These are phyloP conservation scores for Trichechus manatus DNA, from an alignment of 2,113 vertebrate species.

Conservation along the genomic window DNA sequence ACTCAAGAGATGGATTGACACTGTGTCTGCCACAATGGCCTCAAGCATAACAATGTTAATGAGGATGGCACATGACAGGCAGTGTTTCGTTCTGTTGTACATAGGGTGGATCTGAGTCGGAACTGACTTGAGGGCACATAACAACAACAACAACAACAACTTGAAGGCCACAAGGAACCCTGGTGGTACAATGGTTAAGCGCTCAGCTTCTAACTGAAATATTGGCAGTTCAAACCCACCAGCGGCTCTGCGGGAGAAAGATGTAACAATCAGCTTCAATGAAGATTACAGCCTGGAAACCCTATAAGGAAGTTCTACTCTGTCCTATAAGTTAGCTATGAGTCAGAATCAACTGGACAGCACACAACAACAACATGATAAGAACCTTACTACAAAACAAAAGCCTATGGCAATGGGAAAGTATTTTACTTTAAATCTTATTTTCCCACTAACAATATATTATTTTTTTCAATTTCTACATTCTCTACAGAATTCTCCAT, in stretches of 20 bases:
- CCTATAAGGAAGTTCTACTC: background rate
- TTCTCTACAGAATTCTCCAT: background rate
- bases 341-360: background rate
- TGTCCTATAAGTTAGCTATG: background rate
- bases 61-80: no score
- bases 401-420: background rate
- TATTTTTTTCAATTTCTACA: background rate
- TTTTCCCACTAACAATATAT: background rate
- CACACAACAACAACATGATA: background rate
- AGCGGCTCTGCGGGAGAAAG: background rate
- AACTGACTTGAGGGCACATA: no score
- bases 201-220: background rate
- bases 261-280: background rate
- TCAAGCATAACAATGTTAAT: no score
- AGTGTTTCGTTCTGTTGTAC: no score
- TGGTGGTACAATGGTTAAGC: background rate
- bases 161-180: background rate
- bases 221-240: background rate
- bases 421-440: background rate
- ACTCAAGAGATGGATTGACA: no score
- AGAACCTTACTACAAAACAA: background rate
- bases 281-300: background rate
- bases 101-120: no score
- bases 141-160: no score
- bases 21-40: no score